These are phyloP conservation scores for Neotragus pygmaeus DNA, from an alignment of 2,113 vertebrate species.

Conservation along the genomic window DNA sequence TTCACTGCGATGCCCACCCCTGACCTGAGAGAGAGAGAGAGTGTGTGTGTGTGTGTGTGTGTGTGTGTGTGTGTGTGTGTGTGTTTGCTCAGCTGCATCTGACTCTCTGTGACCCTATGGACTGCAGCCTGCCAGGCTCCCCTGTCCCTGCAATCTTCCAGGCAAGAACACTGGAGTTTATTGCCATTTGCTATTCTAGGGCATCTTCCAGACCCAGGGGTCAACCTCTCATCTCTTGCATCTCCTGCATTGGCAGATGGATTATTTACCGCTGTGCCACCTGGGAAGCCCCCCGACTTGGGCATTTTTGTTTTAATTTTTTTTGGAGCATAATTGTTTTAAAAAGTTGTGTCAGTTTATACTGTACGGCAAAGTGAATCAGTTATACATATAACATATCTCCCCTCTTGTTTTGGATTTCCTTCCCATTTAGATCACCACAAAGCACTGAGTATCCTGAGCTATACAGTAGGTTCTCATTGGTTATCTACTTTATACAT, in stretches of 20 bases:
- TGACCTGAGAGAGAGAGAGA: not conserved
- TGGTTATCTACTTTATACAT: not conserved
- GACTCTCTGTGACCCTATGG: not conserved
- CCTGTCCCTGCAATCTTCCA: not conserved
- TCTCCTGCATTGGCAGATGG: not conserved
- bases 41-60: not conserved
- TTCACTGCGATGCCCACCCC: not conserved
- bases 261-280: not conserved
- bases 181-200: not conserved
- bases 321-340: not conserved
- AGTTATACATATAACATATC: not conserved
- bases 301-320: not conserved
- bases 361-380: not conserved
- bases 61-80: not conserved
- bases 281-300: not conserved
- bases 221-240: not conserved
- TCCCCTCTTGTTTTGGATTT: not conserved
- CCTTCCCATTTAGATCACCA: not conserved
- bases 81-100: not conserved
- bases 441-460: not conserved
- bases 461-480: not conserved
- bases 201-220: not conserved
- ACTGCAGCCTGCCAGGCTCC: not conserved
- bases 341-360: not conserved
- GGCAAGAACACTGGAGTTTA: not conserved